Percentiles rank a stretch among this genome's conserved stretches.
Conservation (phyloP, 2,113 vertebrate species). For the Psittacara wagleri region DNA sequence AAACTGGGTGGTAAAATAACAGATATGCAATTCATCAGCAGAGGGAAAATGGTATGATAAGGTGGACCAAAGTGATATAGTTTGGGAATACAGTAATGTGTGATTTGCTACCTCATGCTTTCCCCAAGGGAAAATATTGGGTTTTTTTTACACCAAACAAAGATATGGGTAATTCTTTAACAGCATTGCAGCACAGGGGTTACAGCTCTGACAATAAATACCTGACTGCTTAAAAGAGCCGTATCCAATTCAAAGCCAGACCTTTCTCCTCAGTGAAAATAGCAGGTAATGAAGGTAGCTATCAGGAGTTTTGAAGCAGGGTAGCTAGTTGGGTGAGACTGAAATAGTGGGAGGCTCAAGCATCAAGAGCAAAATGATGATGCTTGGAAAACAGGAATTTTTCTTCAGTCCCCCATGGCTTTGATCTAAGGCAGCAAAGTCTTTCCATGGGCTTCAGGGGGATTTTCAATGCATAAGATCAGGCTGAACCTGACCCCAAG, state of each 20-base stretch:
- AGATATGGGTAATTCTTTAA: background rate
- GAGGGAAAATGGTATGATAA: background rate
- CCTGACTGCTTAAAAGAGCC: background rate
- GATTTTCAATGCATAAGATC: background rate
- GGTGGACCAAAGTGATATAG: background rate
- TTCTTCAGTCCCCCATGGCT: background rate
- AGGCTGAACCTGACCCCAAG: background rate
- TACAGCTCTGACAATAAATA: background rate
- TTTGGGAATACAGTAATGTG: constrained; percentile 14
- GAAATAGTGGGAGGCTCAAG: background rate
- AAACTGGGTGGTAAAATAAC: constrained; percentile 59
- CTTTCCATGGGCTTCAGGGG: background rate
- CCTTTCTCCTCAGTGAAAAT: background rate
- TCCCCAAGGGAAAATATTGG: constrained; percentile 5
- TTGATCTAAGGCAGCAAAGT: accelerated
- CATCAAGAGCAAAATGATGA: background rate
- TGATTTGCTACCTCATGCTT: constrained; percentile 31
- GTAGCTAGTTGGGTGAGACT: background rate
- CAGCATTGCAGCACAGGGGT: background rate
- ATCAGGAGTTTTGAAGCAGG: background rate
- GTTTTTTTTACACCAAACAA: background rate
- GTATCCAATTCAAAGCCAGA: background rate
- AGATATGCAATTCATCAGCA: constrained; percentile 26
- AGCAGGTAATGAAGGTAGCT: background rate
- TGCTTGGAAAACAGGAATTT: background rate